Evolutionary conservation across 2,797 vertebrate genomes (phyloP), one percentile per base, ranked within the genome.

Genomic region (Poeciliopsis turneri): DNA sequence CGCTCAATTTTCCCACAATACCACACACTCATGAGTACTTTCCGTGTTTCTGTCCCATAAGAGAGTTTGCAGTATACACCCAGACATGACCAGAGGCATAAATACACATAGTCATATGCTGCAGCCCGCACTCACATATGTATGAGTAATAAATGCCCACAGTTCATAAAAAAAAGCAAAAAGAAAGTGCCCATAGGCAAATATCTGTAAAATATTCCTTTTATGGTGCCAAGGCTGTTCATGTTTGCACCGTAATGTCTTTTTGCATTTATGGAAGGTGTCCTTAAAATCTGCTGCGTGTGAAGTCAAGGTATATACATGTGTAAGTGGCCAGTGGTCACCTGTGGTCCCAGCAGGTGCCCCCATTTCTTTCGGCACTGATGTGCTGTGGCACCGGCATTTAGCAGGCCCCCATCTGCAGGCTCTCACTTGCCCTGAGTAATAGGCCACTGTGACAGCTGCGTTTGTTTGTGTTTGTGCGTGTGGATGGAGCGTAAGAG

Each of bases 261-360:
- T 25, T 49, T 25, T 68, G 3, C 2, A 33, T 51, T 39, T 13
- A 20, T 53, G n/a, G 55, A 61, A 2, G 3, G 4, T 61, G 41
- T 8, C 25, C 13, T 45, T 18, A 75, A n/a, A 45, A 45, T 6
- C 2, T 6, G 4, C 39, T 61, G 55, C 45, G 77, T 74, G 74
- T 57, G 39, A 55, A 30, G 36, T 84, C 30, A 75, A 36, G 64
- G 78, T 59, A 25, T 47, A 72, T 68, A 45, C 83, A 78, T 78
- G 87, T 92, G 83, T 86, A 86, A 90, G 86, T 82, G 92, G 89
- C 84, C 88, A 86, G 84, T 93, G 79, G 82, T 93, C 91, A 92
- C 93, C 92, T 93, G 93, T 89, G 88, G 91, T 90, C 87, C 83
- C 89, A 90, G 92, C 93, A 95, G 94, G 94, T 95, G 89, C 78